Evolutionary conservation across 2,888 invertebrate species (phyloP), one percentile per base, ranked within the genome.

Genomic region (Brachynemurus nebulosus): DNA sequence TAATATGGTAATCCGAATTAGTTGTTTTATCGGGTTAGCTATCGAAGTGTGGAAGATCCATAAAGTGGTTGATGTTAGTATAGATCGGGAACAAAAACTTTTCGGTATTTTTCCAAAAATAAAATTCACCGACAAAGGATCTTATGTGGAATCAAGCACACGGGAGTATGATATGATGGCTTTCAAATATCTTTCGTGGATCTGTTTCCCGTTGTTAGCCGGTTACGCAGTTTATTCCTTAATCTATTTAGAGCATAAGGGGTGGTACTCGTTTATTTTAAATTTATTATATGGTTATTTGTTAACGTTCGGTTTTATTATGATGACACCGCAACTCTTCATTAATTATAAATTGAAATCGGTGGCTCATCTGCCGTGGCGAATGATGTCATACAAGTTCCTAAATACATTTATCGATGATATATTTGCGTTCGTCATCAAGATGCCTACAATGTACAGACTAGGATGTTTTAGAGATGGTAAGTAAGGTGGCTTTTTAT

Each of bases 311-410:
- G 95, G 98, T 48, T 98, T 98, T 63, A 99, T 99, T 46, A 93
- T 97, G 90, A 98, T 98, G 97, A 98, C 97, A n/a, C 98, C 98
- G 5, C 98, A 98, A 66, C 69, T 99, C 49, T 98, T 98, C 62
- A 99, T 98, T 55, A 99, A 99, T 69, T 98, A 99, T 68, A 98
- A 98, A 66, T 66, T 99, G 55, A 96, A 99, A 62, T 97, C 96
- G 14, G 97, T 98, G 2, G 98, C 98, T 8, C 98, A 98, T 69
- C 72, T 99, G 55, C 98, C 98, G 4, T 99, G 98, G 98, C 77
- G 98, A 48, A 98, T 98, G 97, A 80, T 98, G 78, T 95, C 96
- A 8, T 99, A 98, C 66, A 98, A 98, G 72, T 96, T 96, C 64
- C 77, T 98, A 46, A 98, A 98, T 65, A 98, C 98, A 17, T 98